phyloP scores from a whole-genome alignment of 2,113 vertebrate genomes.

The Albula goreensis region DNA sequence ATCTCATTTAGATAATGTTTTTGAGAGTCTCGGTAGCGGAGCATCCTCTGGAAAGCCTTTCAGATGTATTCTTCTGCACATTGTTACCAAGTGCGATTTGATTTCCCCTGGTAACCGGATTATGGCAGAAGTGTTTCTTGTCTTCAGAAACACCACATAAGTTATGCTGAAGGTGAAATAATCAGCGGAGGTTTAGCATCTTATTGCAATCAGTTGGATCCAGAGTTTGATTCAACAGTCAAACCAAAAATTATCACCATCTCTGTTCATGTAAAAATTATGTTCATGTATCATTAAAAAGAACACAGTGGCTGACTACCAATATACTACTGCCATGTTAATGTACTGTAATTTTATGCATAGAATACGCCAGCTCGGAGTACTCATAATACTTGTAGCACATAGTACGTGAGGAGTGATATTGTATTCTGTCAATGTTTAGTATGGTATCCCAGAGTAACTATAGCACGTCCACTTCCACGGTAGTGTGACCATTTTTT shows the following conservation, averaged over 20 bases:
- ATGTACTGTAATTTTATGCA: too few species aligned
- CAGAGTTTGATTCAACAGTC: not conserved
- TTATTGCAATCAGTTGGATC: not conserved
- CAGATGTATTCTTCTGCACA: not conserved
- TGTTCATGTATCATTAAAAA: too few species aligned
- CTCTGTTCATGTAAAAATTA: too few species aligned
- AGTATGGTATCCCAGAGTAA: not conserved
- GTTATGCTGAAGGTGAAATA: not conserved
- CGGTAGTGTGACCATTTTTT: not conserved
- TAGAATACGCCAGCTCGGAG: too few species aligned
- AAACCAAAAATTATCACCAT: not conserved
- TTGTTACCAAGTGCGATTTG: not conserved
- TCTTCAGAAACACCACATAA: not conserved
- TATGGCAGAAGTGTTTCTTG: not conserved
- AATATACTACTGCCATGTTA: too few species aligned
- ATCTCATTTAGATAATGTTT: not conserved
- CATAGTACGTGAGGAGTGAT: not conserved
- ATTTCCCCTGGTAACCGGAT: conserved; percentile 16
- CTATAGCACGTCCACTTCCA: not conserved
- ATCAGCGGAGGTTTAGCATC: not conserved
- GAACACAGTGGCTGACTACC: too few species aligned
- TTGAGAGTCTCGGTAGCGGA: not conserved
- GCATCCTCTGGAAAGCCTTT: not conserved
- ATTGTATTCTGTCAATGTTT: not conserved
- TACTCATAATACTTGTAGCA: too few species aligned